A percentile compares a stretch with the other conserved stretches of the same genome.
These are phyloP conservation scores for Hylia prasina DNA, from an alignment of 2,113 vertebrate species.

Conservation along the genomic window DNA sequence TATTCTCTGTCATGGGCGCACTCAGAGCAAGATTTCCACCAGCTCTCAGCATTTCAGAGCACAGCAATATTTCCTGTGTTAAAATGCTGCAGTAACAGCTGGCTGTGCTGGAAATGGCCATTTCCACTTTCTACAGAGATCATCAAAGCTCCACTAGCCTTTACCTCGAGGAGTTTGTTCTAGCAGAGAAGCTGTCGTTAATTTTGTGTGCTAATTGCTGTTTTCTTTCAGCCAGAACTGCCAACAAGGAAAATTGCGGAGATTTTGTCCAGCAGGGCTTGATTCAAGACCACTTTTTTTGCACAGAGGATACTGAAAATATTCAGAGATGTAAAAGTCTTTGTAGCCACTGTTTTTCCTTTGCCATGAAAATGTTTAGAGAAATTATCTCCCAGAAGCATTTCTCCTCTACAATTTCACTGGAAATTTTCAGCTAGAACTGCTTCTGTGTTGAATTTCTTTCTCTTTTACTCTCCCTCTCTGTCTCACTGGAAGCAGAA, in stretches of 20 bases:
- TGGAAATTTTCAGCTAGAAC: neutral
- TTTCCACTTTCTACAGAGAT: neutral
- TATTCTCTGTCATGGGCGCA: neutral
- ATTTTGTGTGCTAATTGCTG: neutral
- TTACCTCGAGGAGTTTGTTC: neutral
- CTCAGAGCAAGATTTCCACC: neutral
- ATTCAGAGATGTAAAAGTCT: neutral
- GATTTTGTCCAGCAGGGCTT: neutral
- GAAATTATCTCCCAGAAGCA: neutral
- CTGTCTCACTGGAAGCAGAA: neutral
- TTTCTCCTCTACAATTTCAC: neutral
- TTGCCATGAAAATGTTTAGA: neutral
- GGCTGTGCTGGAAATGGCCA: neutral
- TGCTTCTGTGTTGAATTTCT: neutral
- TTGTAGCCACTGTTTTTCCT: neutral
- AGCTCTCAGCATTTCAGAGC: neutral
- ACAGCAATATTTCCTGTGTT: neutral
- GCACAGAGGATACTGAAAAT: neutral
- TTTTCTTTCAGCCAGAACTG: neutral
- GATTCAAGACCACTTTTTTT: neutral
- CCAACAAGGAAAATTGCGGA: neutral
- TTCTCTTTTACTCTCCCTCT: neutral
- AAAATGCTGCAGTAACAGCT: neutral
- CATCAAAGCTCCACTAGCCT: neutral
- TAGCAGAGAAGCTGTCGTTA: neutral